Conservation (phyloP, 2,888 invertebrate species). For the Heliconius ethilla region DNA sequence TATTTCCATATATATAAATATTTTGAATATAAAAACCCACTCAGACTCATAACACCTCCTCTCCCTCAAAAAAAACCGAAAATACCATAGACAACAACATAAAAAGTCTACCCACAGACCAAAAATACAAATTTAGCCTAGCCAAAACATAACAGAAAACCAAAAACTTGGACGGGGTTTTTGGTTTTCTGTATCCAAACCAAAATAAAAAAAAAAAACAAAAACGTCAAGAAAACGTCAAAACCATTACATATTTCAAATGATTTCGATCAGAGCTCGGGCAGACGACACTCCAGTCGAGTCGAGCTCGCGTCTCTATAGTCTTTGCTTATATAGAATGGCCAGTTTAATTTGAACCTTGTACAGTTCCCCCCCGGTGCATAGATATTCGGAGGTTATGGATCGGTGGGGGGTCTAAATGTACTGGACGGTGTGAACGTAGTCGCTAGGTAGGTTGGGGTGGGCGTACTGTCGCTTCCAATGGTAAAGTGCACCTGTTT, state of each 20-base stretch:
- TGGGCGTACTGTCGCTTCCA: slow-evolving; percentile 64
- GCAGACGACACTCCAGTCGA: slow-evolving; percentile 72
- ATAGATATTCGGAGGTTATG: slow-evolving; percentile 57
- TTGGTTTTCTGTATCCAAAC: too few relatives aligned
- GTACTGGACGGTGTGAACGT: slow-evolving; percentile 76
- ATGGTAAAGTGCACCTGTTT: slow-evolving; percentile 28
- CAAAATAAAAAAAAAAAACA: slow-evolving; percentile 40
- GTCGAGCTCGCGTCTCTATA: slow-evolving; percentile 69
- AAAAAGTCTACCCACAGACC: neutral
- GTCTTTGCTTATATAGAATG: slow-evolving; percentile 70
- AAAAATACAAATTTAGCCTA: neutral
- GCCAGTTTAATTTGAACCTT: slow-evolving; percentile 56
- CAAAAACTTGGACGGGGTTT: neutral
- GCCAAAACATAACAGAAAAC: neutral
- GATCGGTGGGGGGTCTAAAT: slow-evolving; percentile 62
- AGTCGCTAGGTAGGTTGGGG: slow-evolving; percentile 68
- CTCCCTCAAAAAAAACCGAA: neutral
- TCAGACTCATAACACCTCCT: neutral
- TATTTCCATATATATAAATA: too few relatives aligned
- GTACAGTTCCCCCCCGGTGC: slow-evolving; percentile 63
- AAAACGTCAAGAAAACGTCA: slow-evolving; percentile 58
- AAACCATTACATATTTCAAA: slow-evolving; percentile 73
- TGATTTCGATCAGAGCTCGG: slow-evolving; percentile 75
- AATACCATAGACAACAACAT: neutral
- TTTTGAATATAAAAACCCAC: too few relatives aligned